Base-by-base conservation (phyloP, 2,113 vertebrate genomes). In the Takifugu bimaculatus region DNA sequence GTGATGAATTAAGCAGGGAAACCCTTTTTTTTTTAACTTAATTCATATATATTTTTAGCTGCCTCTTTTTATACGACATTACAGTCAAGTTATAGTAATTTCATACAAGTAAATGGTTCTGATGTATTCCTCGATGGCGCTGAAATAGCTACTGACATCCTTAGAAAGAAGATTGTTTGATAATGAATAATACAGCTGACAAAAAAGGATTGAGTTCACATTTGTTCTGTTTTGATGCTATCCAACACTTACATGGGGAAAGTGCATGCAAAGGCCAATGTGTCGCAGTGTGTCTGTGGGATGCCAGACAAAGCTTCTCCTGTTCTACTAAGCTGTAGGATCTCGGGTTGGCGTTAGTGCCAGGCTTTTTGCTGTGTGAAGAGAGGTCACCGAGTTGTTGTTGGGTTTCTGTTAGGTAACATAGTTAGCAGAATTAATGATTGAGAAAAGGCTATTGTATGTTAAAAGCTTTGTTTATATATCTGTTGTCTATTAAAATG, bases 321-420 rank as follows among this genome's bases (percentile, higher is more conserved):
- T 85, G 80, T 86, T 80, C 69, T 51, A 43, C 44, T 81, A 54
- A 77, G 65, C 74, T 56, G 72, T 45, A 50, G 52, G 56, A 75
- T 78, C 53, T 48, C 26, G 60, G 79, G 65, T 78, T 65, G 65
- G 70, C 49, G 7, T 57, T 61, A 64, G 52, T 54, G 55, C 69
- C 74, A 59, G 54, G 53, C 6, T 54, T 66, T 70, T 49, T 56
- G 68, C 78, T 53, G 20, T 60, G 60, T 28, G 15, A 25, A 71
- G 61, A 20, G 55, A 71, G 67, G 52, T 63, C 13, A 1, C 28
- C 6, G 62, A 71, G 58, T 74, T 60, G 55, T 74, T 78, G 70
- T 72, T 57, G 35, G 56, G 32, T 44, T 15, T 54, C 2, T 4
- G 67, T 78, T 79, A 56, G 63, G 50, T 77, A 78, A 80, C 60